phyloP scores from a whole-genome alignment of 2,888 invertebrate genomes.

The Nomada hirtipes region DNA sequence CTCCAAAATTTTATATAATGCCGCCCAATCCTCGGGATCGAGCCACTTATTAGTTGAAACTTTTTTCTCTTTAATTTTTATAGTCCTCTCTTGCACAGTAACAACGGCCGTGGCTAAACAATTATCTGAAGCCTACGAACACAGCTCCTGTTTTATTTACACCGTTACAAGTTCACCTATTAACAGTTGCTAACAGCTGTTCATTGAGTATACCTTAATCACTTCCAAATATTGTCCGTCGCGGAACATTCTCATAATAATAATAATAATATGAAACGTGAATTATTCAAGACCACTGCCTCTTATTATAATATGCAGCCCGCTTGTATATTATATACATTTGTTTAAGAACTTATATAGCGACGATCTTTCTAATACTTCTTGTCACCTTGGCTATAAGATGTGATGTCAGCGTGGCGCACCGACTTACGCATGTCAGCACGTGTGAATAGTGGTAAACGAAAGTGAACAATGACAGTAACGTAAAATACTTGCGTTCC shows the following conservation, averaged over 20 bases:
- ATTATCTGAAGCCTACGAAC: constrained; percentile 72
- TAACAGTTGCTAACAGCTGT: constrained; percentile 74
- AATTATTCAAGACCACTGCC: background rate
- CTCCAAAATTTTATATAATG: constrained; percentile 74
- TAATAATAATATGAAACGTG: background rate
- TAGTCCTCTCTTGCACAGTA: constrained; percentile 75
- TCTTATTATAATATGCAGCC: background rate
- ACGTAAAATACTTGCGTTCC: background rate
- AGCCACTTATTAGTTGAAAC: constrained; percentile 78
- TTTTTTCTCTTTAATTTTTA: constrained; percentile 73
- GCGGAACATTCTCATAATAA: constrained; percentile 72
- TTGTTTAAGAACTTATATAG: constrained; percentile 1
- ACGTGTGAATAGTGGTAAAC: constrained; percentile 13
- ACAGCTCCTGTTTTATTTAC: constrained; percentile 47
- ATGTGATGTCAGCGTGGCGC: constrained; percentile 35
- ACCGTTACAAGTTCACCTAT: constrained; percentile 19
- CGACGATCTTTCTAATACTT: constrained; percentile 23
- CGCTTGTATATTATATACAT: constrained; percentile 2
- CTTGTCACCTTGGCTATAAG: constrained; percentile 20
- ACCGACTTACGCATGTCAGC: constrained; percentile 24
- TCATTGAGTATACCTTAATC: constrained; percentile 74
- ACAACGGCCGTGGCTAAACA: constrained; percentile 77
- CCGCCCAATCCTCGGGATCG: constrained; percentile 76
- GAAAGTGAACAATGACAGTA: constrained; percentile 39
- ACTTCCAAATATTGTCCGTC: constrained; percentile 78